Base-by-base conservation (phyloP, 2,113 vertebrate species). In the Mastomys coucha region DNA sequence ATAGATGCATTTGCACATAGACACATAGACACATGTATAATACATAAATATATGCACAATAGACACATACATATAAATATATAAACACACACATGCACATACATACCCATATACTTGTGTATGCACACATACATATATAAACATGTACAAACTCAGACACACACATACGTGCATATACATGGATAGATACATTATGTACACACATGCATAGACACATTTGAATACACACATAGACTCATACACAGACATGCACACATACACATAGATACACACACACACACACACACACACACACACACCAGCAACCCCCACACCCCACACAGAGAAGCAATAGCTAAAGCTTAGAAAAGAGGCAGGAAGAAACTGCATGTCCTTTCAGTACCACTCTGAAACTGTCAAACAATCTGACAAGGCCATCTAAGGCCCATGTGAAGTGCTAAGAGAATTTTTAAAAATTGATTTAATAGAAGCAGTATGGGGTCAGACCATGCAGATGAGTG, bases 351-450 rank as follows among this genome's bases (percentile, higher is more conserved):
- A 70, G 33, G 13, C 58, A 5, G 28, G 56, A 31, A 10, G 8
- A 17, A 1, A 24, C 45, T 1, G 2, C 0, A 14, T 8, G 2
- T n/a, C 16, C 33, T 78, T 58, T 85, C n/a, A 12, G 7, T 19
- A n/a, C 45, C 42, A 76, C 7, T 3, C 33, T n/a, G 45, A 75
- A 26, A 31, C 9, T 31, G 28, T 51, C 60, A 13, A 24, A 53
- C 28, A 17, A 24, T 45, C 58, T 77, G 49, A 39, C 39, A 9
- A 82, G 49, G 11, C 76, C 67, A 58, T 14, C n/a, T 72, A 8
- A 39, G 58, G 28, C 5, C 4, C 53, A 24, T 31, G 19, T 5
- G 26, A 81, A 72, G 16, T 51, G 45, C 73, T 26, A 33, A 36
- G 88, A 60, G 26, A 69, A 65, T 8, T n/a, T 31, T 45, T 36